These are phyloP conservation scores for Cheilosia vernalis DNA, from an alignment of 2,888 invertebrate species.

Conservation along the genomic window DNA sequence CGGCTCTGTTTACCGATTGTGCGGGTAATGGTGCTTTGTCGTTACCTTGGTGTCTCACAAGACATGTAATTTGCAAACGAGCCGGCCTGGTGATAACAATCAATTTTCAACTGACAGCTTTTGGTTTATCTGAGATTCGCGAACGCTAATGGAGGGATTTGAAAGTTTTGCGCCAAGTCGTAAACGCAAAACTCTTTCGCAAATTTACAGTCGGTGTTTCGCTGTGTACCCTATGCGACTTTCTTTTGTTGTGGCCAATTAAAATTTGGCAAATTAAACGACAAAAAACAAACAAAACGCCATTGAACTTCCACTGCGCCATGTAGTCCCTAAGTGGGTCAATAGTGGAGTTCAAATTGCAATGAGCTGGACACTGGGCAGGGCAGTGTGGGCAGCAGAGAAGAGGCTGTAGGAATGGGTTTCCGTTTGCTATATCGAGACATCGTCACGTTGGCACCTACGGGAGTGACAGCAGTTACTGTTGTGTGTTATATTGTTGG, in stretches of 20 bases:
- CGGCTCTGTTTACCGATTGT: slow-evolving; percentile 20
- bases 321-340: neutral
- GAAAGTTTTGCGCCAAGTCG: slow-evolving; percentile 38
- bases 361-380: no score
- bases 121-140: slow-evolving; percentile 24
- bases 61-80: slow-evolving; percentile 67
- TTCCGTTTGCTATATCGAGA: no score
- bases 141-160: slow-evolving; percentile 2
- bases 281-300: neutral
- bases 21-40: slow-evolving; percentile 23
- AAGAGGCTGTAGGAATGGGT: no score
- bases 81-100: slow-evolving; percentile 60
- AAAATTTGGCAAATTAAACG: slow-evolving; percentile 21
- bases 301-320: neutral
- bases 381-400: no score
- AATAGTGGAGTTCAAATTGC: neutral
- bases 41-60: slow-evolving; percentile 44
- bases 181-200: slow-evolving; percentile 37
- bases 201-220: slow-evolving; percentile 20
- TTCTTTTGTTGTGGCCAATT: slow-evolving; percentile 44
- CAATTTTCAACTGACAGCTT: slow-evolving; percentile 45
- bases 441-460: no score
- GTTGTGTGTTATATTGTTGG: no score
- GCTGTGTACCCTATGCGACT: neutral
- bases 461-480: no score